Evolutionary conservation across 2,888 invertebrate species (phyloP), one percentile per base, ranked within the genome.

Genomic region (Endomychus coccineus): DNA sequence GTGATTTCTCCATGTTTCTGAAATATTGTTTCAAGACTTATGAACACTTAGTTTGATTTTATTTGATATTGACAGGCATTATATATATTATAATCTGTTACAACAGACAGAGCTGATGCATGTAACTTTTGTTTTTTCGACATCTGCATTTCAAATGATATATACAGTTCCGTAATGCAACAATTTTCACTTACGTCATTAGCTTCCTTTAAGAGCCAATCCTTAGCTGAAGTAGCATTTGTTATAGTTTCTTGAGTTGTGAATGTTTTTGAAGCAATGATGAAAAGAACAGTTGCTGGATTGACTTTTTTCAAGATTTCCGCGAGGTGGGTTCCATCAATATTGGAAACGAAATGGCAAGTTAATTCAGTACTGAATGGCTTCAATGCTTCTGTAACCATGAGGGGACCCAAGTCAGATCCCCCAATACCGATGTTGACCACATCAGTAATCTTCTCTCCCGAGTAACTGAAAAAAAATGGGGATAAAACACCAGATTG

Each of bases 381-480:
- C 56, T 92, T 91, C 34, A 99, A 71, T 0, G 97, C 95, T 69
- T 99, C 98, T 0, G 96, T 96, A 25, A 96, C 98, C 98, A 98
- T 98, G 28, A 95, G 71, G 0, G 98, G 98, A 2, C 98, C 98
- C 61, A 99, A 75, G 71, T 99, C 98, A 1, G 97, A 98, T 21
- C 98, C 98, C 17, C 98, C 98, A 58, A 99, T 99, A 41, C 98
- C 98, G 66, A 99, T 98, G 67, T 98, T 99, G 41, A 98, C 86
- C 22, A 98, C 89, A 71, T 98, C 96, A 29, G 89, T 92, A 42
- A 99, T 97, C 40, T 82, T 67, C 68, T 95, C 89, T 11, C 95
- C 96, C 0, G 94, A 91, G 66, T 83, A 91, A 9, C 77, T 76
- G 52, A 13, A 58, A 55, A 35, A 19, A 16, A 2, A 33, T n/a